Conservation (phyloP, 1,140 invertebrate genomes). For the Ceratoteleas bidentatus region DNA sequence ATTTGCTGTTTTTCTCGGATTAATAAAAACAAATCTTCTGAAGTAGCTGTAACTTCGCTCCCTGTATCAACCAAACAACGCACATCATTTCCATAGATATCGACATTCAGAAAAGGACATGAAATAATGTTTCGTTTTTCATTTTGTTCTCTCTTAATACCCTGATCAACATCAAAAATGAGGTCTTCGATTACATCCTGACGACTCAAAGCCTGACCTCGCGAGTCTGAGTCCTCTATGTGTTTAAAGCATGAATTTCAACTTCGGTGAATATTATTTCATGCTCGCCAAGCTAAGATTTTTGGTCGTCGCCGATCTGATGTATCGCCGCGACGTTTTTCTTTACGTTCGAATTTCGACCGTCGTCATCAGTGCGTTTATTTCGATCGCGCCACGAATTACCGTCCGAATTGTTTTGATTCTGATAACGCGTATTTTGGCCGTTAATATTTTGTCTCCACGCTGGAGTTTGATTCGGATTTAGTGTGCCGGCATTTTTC, state of each 20-base stretch:
- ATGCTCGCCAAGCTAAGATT: too few species aligned
- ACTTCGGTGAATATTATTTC: background rate
- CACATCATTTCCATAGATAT: too few species aligned
- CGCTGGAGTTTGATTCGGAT: background rate
- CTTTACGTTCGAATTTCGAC: background rate
- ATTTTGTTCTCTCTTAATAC: background rate
- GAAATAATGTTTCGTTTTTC: too few species aligned
- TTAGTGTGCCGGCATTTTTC: background rate
- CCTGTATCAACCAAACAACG: too few species aligned
- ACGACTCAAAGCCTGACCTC: constrained; percentile 2
- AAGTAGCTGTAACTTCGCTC: too few species aligned
- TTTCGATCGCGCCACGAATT: background rate
- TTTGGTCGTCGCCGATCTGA: background rate
- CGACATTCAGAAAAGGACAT: too few species aligned
- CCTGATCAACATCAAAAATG: constrained; percentile 3
- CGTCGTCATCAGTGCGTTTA: background rate
- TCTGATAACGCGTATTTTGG: background rate
- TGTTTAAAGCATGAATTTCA: background rate
- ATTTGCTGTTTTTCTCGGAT: too few species aligned
- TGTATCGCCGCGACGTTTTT: background rate
- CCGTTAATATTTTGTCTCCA: background rate
- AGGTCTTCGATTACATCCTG: constrained; percentile 4
- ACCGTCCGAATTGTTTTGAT: background rate
- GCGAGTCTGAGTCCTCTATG: background rate
- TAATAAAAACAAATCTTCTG: too few species aligned